Evolutionary conservation across 2,888 invertebrate genomes (phyloP), one percentile per base, ranked within the genome.

Genomic region (Drosophila aldrichi): DNA sequence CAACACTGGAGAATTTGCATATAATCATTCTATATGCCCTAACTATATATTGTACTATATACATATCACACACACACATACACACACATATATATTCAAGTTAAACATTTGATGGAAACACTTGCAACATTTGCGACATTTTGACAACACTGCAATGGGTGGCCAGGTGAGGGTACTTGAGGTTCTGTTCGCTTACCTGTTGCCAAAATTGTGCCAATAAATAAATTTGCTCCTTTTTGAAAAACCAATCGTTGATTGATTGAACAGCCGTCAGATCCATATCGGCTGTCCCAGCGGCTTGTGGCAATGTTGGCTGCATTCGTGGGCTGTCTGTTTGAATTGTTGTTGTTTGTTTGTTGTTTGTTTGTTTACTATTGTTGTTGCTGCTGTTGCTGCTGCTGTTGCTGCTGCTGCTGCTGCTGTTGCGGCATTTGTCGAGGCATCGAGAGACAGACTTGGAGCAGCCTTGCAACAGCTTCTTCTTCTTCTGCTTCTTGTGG

Each of bases 141-240:
- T 49, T 49, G 32, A 6, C 49, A 32, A 49, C 49, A 49, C 49
- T 49, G 10, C 0, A 0, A 3, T 3, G 3, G 32, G 3, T 0
- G 29, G 29, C 32, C n/a, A n/a, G n/a, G 10, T 32, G 1, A 32
- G 8, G 2, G 32, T 8, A 9, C 32, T 32, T 3, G 2, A 10
- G 32, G 9, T 32, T 2, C 9, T n/a, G n/a, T n/a, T 32, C 44
- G 22, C 48, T 95, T 95, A 97, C 97, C 97, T 97, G 97, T 96
- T 97, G 97, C 97, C 97, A 97, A 95, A 97, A 97, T 94, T 97
- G 97, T 93, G 97, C 97, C 93, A 97, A 95, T 93, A 97, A 95
- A 95, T 97, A 97, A 94, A 97, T 97, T 94, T 97, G 95, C 94
- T 97, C 97, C 95, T 97, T 97, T 95, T 97, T 97, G 95, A 97